Evolutionary conservation across 2,888 invertebrate species (phyloP), one percentile per base, ranked within the genome.

Genomic region (Euphydryas editha): DNA sequence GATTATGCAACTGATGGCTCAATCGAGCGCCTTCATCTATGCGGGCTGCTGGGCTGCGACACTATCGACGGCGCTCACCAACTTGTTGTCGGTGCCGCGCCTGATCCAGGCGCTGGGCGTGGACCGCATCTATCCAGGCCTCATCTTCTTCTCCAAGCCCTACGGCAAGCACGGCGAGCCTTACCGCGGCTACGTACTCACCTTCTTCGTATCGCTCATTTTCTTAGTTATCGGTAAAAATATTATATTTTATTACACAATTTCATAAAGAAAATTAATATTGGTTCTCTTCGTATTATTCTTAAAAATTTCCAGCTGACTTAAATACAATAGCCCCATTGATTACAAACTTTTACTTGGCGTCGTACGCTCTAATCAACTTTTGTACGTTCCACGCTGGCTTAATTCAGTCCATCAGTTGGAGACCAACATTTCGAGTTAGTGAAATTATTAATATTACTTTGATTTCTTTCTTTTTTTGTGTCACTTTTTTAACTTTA

Each of bases 21-120:
- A 94, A 0, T 98, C 97, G 95, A 97, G 97, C 15, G 98, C 98
- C 0, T 93, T 99, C 20, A 98, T 99, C 80, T 98, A 98, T 85
- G 98, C 97, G 2, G 99, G 99, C 0, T 99, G 99, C 81, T 99
- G 98, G 92, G 99, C 99, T 1, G 99, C 99, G 4, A 99, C 99
- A 0, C 93, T 99, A 8, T 98, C 98, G 56, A 99, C 99, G 0
- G 99, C 99, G 0, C 93, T 99, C 47, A 99, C 99, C 0, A 98
- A 98, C 90, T 93, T 99, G 69, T 94, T 99, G 47, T 98, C 98
- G 0, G 99, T 99, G 2, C 99, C 99, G 6, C 93, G 97, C 39
- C 90, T 97, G 54, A 95, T 97, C 70, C 97, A 97, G 81, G 99
- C 99, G 0, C 93, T 99, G 54, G 98, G 99, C 64, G 96, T 96